These are phyloP conservation scores for Homarus gammarus DNA, from an alignment of 2,888 invertebrate genomes.

Conservation along the genomic window DNA sequence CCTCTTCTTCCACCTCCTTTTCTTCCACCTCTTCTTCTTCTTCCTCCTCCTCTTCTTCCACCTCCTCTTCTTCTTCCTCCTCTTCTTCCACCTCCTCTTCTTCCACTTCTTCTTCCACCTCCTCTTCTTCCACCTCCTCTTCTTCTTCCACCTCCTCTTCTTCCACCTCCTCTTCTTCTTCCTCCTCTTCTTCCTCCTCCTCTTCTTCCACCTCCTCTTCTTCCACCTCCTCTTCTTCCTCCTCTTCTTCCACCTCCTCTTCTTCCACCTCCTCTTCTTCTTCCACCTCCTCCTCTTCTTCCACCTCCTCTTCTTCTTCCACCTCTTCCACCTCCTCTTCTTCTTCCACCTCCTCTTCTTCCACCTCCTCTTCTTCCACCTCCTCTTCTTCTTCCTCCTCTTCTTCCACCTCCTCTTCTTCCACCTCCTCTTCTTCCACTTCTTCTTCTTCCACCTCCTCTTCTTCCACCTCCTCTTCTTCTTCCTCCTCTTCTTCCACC, in stretches of 20 bases:
- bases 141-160: not conserved
- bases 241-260: not conserved
- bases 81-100: not conserved
- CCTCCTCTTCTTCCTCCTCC: not conserved
- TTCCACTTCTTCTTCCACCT: not conserved
- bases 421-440: too few relatives aligned
- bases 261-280: not conserved
- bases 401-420: too few relatives aligned
- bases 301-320: not conserved
- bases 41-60: not conserved
- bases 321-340: not conserved
- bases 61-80: not conserved
- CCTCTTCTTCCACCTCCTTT: too few relatives aligned
- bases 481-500: too few relatives aligned
- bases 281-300: too few relatives aligned
- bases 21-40: not conserved
- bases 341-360: too few relatives aligned
- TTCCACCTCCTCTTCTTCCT: not conserved
- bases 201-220: not conserved
- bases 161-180: not conserved
- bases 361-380: too few relatives aligned
- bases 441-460: too few relatives aligned
- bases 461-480: too few relatives aligned
- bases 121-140: too few relatives aligned
- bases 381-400: too few relatives aligned